Conservation (phyloP, 2,888 invertebrate genomes). For the Entomobrya proxima region DNA sequence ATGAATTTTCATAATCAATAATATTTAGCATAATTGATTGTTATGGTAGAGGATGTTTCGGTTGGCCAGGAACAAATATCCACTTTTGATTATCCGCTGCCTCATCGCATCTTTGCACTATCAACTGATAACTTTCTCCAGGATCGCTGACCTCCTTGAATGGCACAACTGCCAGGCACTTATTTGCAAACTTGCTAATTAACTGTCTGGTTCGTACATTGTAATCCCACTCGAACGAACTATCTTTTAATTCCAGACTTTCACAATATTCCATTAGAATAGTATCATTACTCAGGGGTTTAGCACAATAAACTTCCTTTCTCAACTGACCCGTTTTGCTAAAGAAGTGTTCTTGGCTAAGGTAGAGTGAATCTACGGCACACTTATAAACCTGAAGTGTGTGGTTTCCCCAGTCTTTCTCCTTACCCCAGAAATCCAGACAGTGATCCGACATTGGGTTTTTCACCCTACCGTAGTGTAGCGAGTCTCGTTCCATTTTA, state of each 20-base stretch:
- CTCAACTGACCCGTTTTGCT: background rate
- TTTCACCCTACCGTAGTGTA: constrained; percentile 57
- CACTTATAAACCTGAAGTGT: background rate
- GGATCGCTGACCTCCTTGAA: background rate
- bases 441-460: constrained; percentile 82
- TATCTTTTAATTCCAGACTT: background rate
- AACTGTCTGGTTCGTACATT: background rate
- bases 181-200: background rate
- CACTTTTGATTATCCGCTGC: background rate
- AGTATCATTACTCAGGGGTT: background rate
- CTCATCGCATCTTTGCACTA: background rate
- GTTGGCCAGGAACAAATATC: background rate
- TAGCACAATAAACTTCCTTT: background rate
- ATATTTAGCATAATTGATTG: too few relatives aligned
- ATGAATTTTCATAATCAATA: too few relatives aligned
- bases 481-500: constrained; percentile 52
- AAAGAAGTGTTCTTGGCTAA: background rate
- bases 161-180: background rate
- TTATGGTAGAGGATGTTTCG: too few relatives aligned
- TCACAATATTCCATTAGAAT: background rate
- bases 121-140: background rate
- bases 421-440: constrained; percentile 80
- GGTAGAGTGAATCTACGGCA: background rate
- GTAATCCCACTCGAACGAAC: background rate
- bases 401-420: background rate